Evolutionary conservation across 1,140 invertebrate genomes (phyloP).

Genomic region (Philaenus spumarius): DNA sequence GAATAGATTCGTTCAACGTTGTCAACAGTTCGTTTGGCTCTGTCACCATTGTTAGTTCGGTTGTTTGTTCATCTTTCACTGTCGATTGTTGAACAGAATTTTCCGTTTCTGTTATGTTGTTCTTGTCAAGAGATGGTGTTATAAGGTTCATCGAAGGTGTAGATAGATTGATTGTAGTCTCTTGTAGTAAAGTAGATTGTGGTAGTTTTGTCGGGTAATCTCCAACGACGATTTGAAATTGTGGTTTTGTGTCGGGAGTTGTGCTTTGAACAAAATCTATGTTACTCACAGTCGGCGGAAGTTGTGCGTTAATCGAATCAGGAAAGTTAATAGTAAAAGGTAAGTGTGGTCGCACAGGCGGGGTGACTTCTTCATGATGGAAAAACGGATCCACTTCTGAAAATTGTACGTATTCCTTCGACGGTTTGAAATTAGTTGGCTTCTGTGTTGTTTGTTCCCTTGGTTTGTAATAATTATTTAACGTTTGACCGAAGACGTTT

Average conservation of each 20-base stretch:
- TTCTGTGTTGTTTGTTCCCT: conserved; percentile 21
- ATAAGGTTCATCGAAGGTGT: not conserved
- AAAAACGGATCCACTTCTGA: conserved; percentile 31
- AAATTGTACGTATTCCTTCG: conserved; percentile 28
- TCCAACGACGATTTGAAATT: conserved; percentile 7
- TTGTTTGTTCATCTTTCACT: not conserved
- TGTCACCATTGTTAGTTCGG: too few relatives aligned
- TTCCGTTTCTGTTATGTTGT: not conserved
- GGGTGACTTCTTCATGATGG: conserved; percentile 14
- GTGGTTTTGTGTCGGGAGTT: not conserved
- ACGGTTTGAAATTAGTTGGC: conserved; percentile 31
- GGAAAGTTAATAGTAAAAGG: not conserved
- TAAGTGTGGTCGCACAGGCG: not conserved
- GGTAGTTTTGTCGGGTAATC: not conserved
- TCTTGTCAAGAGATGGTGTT: too few relatives aligned
- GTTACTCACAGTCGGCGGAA: not conserved
- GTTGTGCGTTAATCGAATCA: conserved; percentile 8
- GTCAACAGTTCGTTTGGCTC: too few relatives aligned
- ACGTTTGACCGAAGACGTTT: too few relatives aligned
- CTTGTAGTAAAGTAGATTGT: not conserved
- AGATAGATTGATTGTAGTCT: not conserved
- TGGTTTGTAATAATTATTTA: conserved; percentile 10
- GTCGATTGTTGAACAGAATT: too few relatives aligned
- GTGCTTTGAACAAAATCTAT: too few relatives aligned
- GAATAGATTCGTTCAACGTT: too few relatives aligned